A percentile compares a stretch with the other conserved stretches of the same genome.
phyloP scores from a whole-genome alignment of 2,888 invertebrate genomes.

The Ophonus ardosiacus region DNA sequence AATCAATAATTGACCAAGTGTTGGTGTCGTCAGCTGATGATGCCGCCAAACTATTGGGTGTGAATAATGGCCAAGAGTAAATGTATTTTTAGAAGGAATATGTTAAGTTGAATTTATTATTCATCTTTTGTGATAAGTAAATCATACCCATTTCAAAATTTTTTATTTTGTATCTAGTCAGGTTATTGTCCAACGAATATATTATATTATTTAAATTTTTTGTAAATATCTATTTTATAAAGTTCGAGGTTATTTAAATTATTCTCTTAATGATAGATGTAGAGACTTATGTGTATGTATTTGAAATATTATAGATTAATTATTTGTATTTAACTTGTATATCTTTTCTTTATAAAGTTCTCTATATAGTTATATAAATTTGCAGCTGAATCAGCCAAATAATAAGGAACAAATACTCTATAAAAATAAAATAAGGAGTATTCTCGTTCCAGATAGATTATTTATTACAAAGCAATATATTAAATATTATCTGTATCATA shows the following conservation, averaged over 20 bases:
- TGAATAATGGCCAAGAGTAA: constrained; percentile 77
- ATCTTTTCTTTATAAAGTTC: constrained; percentile 40
- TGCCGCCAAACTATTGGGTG: constrained; percentile 91
- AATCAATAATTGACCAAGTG: constrained; percentile 90
- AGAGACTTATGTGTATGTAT: constrained; percentile 43
- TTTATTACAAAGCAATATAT: constrained; percentile 61
- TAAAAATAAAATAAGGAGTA: constrained; percentile 23
- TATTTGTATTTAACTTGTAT: constrained; percentile 50
- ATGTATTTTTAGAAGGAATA: constrained; percentile 2
- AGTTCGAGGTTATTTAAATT: constrained; percentile 46
- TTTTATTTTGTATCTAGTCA: constrained; percentile 62
- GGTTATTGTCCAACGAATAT: constrained; percentile 62
- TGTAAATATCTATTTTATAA: constrained; percentile 52
- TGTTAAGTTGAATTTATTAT: constrained; percentile 34
- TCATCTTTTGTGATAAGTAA: constrained; percentile 57
- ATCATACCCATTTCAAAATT: constrained; percentile 55
- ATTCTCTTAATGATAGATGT: constrained; percentile 34
- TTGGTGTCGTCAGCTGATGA: constrained; percentile 91
- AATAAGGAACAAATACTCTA: constrained; percentile 30
- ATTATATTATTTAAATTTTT: constrained; percentile 42
- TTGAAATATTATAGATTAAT: constrained; percentile 35
- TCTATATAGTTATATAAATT: constrained; percentile 34
- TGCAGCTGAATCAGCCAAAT: constrained; percentile 62
- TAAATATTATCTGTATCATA: constrained; percentile 52
- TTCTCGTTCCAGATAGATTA: constrained; percentile 38